A percentile compares a stretch with the other conserved stretches of the same genome.
Evolutionary conservation across 2,113 vertebrate species (phyloP).

Genomic region (Crotalus helleri): DNA sequence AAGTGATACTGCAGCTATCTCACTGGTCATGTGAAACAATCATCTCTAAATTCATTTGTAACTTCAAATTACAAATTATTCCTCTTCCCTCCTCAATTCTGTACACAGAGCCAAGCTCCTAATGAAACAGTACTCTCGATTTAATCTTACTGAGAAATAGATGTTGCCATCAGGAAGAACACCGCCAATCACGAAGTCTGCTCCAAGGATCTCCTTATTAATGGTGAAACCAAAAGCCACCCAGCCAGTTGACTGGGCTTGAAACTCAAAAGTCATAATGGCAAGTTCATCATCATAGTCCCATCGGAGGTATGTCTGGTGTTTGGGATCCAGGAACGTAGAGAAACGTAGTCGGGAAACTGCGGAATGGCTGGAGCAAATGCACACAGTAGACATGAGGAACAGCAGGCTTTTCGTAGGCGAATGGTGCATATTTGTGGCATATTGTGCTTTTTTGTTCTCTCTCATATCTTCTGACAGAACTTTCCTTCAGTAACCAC

Average conservation of each 20-base stretch:
- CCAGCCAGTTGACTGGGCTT: slow-evolving; percentile 71
- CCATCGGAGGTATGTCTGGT: slow-evolving; percentile 63
- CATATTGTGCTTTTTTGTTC: neutral
- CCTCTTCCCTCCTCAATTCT: neutral
- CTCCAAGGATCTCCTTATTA: slow-evolving; percentile 59
- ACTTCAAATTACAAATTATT: neutral
- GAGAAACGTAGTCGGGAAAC: slow-evolving; percentile 61
- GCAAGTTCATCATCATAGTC: slow-evolving; percentile 65
- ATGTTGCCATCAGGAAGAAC: slow-evolving; percentile 53
- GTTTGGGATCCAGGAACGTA: slow-evolving; percentile 64
- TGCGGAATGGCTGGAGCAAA: neutral
- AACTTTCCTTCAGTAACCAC: neutral
- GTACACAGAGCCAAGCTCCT: neutral
- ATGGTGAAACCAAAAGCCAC: slow-evolving; percentile 74
- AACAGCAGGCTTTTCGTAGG: slow-evolving; percentile 2
- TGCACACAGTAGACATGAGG: slow-evolving; percentile 24
- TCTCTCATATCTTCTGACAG: neutral
- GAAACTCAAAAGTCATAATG: slow-evolving; percentile 70
- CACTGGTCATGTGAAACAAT: too few species aligned
- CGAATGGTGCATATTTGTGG: neutral
- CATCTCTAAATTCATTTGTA: neutral
- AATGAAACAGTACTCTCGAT: neutral
- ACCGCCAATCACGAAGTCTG: slow-evolving; percentile 74
- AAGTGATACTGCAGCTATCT: neutral
- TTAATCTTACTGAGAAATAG: slow-evolving; percentile 74